Evolutionary conservation across 2,888 invertebrate species (phyloP), one percentile per base, ranked within the genome.

Genomic region (Rhagium mordax): DNA sequence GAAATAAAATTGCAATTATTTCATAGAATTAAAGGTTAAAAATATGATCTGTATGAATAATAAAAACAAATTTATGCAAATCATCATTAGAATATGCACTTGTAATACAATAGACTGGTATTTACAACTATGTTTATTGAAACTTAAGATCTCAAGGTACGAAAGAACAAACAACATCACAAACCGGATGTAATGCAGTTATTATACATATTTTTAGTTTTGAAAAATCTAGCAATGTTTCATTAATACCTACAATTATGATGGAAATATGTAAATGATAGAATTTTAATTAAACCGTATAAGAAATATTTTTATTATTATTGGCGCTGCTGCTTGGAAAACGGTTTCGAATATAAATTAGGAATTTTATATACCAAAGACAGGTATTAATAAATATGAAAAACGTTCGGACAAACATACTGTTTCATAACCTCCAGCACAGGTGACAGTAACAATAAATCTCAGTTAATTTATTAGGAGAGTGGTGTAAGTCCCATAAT

Each of bases 341-440:
- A 72, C 66, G 49, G 61, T 71, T 72, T 70, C 48, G 67, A 70
- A 60, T 74, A 80, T 80, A 80, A 80, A 80, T 80, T 74, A 78
- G 70, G 73, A 77, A 78, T 78, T 78, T 74, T 74, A 69, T 80
- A 79, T 74, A 75, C 66, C 69, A 71, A 67, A 65, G 75, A 77
- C 76, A 74, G 72, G 79, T 76, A 82, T 81, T 82, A 83, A 81
- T 81, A 81, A 81, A 79, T 79, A 76, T 74, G 79, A 82, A 79
- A 81, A 78, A 79, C 74, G 74, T 74, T 75, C 76, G 73, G 78
- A 81, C 73, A 71, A 75, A 81, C 81, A 81, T 81, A 82, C 81
- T 81, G 85, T 85, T 86, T 86, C 85, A 85, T 85, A 86, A 85
- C 84, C 83, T 82, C 78, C 72, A 78, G 77, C 74, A 66, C 74